Percentiles rank a stretch among this genome's conserved stretches.
Conservation (phyloP, 2,797 vertebrate genomes). For the Acropternis orthonyx region DNA sequence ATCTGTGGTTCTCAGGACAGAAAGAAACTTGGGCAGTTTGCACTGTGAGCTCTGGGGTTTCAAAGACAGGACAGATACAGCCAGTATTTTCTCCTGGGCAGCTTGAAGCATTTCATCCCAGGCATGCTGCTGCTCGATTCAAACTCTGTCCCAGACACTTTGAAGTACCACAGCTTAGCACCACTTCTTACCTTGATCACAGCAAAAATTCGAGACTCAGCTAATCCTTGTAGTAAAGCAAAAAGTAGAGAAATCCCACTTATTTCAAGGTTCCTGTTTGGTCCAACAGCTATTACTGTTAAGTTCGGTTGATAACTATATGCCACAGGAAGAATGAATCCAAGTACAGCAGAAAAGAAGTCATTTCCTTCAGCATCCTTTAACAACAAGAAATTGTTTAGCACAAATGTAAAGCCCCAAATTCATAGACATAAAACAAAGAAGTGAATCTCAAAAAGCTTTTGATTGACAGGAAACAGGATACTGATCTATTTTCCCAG, state of each 20-base stretch:
- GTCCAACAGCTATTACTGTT: conserved; percentile 70
- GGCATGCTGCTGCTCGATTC: not conserved
- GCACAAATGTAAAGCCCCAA: not conserved
- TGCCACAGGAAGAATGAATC: conserved; percentile 78
- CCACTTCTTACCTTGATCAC: conserved; percentile 69
- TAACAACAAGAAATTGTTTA: not conserved
- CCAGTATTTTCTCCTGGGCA: not conserved
- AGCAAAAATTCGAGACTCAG: conserved; percentile 69
- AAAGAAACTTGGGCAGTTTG: not conserved
- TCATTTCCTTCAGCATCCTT: conserved; percentile 68
- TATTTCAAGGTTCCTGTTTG: conserved; percentile 62
- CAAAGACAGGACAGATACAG: not conserved
- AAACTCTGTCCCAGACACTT: not conserved
- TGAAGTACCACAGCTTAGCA: not conserved
- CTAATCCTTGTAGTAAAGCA: conserved; percentile 67
- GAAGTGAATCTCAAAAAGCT: not conserved
- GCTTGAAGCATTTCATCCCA: not conserved
- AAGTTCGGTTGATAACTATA: conserved; percentile 77
- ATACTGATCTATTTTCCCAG: not conserved
- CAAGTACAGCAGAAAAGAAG: conserved; percentile 70
- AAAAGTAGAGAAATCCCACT: conserved; percentile 68
- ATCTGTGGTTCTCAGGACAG: not conserved
- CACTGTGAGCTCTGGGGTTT: not conserved
- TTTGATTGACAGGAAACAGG: not conserved
- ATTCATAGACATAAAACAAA: not conserved